A percentile compares a stretch with the other conserved stretches of the same genome.
These are phyloP conservation scores for Tamandua tetradactyla DNA, from an alignment of 2,797 vertebrate species.

Conservation along the genomic window DNA sequence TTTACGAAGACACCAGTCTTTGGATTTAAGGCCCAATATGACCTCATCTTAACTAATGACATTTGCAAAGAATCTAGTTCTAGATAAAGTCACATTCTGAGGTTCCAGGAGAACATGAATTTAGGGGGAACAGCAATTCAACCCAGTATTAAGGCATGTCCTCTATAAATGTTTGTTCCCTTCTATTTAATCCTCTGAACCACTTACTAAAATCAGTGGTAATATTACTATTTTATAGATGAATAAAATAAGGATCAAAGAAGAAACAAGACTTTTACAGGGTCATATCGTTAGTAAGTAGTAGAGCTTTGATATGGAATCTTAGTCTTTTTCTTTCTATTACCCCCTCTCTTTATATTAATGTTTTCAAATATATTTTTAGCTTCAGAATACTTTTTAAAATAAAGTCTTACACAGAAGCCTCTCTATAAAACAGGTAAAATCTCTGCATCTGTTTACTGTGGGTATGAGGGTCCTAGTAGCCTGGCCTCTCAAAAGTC, in stretches of 20 bases:
- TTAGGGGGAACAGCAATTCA: no score
- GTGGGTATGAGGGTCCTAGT: not conserved
- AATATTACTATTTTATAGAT: not conserved
- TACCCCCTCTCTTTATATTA: not conserved
- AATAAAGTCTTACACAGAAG: not conserved
- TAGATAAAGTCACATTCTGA: no score
- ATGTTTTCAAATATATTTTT: not conserved
- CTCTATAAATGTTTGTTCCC: not conserved
- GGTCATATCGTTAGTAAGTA: not conserved
- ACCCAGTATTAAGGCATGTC: no score
- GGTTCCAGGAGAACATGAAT: no score
- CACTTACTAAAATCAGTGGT: not conserved
- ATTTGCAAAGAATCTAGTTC: no score
- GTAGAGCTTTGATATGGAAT: not conserved
- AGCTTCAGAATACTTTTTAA: not conserved
- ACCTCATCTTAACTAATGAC: no score
- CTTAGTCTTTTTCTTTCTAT: not conserved
- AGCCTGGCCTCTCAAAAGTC: not conserved
- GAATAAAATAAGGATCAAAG: not conserved
- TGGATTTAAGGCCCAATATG: no score
- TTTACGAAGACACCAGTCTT: no score
- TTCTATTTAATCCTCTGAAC: not conserved
- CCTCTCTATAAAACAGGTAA: not conserved
- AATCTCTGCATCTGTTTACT: not conserved
- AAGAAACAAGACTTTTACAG: not conserved